phyloP scores from a whole-genome alignment of 2,888 invertebrate genomes.

The Stenolophus ochropezus region DNA sequence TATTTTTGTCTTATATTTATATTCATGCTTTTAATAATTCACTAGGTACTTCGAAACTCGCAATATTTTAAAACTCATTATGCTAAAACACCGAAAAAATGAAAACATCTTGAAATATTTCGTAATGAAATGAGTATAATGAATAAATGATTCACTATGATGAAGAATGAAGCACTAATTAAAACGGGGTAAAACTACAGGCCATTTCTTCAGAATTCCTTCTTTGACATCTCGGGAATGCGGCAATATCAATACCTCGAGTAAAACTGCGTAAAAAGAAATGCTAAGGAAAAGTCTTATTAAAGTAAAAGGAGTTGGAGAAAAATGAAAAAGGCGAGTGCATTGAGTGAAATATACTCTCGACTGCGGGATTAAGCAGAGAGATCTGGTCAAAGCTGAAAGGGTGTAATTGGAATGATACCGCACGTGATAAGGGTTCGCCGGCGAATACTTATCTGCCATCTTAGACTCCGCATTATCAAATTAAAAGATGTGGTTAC shows the following conservation, averaged over 20 bases:
- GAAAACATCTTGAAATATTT: no score
- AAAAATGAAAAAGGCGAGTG: conserved; percentile 33
- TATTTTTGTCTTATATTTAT: no score
- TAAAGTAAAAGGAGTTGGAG: conserved; percentile 22
- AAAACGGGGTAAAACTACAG: background rate
- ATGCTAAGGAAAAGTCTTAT: conserved; percentile 8
- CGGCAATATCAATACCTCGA: background rate
- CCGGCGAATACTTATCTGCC: conserved; percentile 17
- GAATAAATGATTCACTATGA: no score
- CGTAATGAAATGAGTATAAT: no score
- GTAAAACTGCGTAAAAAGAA: background rate
- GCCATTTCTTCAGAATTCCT: background rate
- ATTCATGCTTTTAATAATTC: no score
- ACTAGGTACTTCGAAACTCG: no score
- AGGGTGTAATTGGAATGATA: conserved; percentile 46
- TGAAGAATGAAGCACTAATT: no score
- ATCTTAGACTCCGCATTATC: conserved; percentile 17
- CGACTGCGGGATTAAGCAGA: conserved; percentile 33
- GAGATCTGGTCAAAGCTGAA: conserved; percentile 40
- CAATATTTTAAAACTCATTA: no score
- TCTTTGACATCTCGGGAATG: background rate
- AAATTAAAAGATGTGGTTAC: conserved; percentile 28
- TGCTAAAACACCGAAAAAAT: no score
- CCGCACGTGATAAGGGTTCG: conserved; percentile 19
- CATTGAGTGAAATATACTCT: conserved; percentile 24